phyloP scores from a whole-genome alignment of 2,113 vertebrate species.

The Dicerorhinus sumatrensis region DNA sequence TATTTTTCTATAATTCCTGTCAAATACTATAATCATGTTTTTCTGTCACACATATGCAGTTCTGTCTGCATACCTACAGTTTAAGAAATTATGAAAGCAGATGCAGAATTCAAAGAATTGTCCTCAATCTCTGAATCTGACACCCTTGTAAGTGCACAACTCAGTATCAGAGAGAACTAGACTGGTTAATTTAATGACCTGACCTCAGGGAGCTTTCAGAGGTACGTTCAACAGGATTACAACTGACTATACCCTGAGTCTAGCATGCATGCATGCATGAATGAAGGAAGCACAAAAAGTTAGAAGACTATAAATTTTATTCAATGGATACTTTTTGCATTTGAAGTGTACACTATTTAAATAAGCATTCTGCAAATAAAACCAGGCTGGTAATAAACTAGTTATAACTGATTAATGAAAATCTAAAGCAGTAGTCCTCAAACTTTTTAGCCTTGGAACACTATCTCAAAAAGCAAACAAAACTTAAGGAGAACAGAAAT shows the following conservation, averaged over 20 bases:
- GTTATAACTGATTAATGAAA: slow-evolving; percentile 11
- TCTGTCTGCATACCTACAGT: background rate
- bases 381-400: background rate
- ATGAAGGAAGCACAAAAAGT: background rate
- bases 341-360: background rate
- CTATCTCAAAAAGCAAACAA: background rate
- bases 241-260: background rate
- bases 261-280: background rate
- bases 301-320: background rate
- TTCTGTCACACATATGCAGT: background rate
- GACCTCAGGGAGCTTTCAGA: background rate
- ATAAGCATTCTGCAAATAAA: background rate
- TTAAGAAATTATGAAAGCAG: slow-evolving; percentile 42
- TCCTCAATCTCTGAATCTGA: background rate
- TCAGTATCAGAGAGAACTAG: background rate
- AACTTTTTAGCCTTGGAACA: slow-evolving; percentile 14
- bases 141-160: background rate
- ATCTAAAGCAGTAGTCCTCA: background rate
- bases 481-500: background rate
- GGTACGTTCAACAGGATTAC: background rate
- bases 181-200: background rate
- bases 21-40: background rate
- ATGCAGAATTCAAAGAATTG: background rate
- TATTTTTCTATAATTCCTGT: background rate
- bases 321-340: background rate